A percentile compares a stretch with the other conserved stretches of the same genome.
Evolutionary conservation across 2,797 vertebrate species (phyloP).

Genomic region (Molossus alvarezi): DNA sequence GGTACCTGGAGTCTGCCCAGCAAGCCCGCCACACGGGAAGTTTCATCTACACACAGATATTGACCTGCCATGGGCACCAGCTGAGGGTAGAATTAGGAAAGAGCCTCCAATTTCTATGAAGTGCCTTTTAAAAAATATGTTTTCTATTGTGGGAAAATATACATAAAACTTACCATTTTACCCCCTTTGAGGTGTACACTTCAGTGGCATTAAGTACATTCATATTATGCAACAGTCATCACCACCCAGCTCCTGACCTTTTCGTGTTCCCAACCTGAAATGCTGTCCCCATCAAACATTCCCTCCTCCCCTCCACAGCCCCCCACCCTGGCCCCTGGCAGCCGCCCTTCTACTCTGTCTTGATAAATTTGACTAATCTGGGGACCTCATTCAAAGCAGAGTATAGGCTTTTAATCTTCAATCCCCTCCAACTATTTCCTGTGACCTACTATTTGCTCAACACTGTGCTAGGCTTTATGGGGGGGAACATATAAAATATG

Average conservation of each 20-base stretch:
- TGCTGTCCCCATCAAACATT: neutral
- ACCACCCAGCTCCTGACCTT: neutral
- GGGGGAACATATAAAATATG: neutral
- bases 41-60: neutral
- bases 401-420: neutral
- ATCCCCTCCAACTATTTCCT: neutral
- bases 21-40: neutral
- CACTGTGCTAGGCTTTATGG: neutral
- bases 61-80: neutral
- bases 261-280: neutral
- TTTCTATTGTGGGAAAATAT: neutral
- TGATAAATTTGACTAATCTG: neutral
- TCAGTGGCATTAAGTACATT: neutral
- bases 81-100: neutral
- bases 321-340: too few relatives aligned
- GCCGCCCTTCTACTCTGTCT: neutral
- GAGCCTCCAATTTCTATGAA: neutral
- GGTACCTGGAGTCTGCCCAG: neutral
- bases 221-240: neutral
- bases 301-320: neutral
- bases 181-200: neutral
- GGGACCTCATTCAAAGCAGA: neutral
- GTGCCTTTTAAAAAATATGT: neutral
- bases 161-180: neutral
- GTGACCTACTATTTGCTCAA: neutral